phyloP scores from a whole-genome alignment of 2,113 vertebrate genomes.

The Gallinago jamesoni region DNA sequence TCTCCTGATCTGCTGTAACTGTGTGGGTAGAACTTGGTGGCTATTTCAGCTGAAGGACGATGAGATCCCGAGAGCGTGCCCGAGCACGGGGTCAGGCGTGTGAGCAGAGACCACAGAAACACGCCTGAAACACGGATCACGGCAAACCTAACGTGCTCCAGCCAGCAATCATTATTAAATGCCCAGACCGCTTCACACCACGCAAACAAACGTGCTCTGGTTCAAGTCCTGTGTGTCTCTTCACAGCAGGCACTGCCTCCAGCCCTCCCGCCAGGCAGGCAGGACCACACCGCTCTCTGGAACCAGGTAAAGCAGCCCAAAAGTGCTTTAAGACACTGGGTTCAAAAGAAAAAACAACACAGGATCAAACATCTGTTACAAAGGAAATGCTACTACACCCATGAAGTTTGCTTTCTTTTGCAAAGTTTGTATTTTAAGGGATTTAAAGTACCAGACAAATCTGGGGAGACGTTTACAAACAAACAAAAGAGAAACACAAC shows the following conservation, averaged over 20 bases:
- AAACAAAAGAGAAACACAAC: neutral
- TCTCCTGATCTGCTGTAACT: neutral
- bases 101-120: neutral
- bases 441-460: neutral
- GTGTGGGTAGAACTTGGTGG: neutral
- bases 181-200: neutral
- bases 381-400: neutral
- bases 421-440: neutral
- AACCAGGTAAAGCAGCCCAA: neutral
- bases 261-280: neutral
- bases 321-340: neutral
- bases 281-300: neutral
- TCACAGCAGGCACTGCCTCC: neutral
- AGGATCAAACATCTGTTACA: neutral
- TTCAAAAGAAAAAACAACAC: neutral
- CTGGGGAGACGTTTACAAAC: neutral
- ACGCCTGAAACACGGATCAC: neutral
- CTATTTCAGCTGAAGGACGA: neutral
- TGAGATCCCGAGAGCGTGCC: neutral
- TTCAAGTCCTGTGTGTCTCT: neutral
- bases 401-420: neutral
- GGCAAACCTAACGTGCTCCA: neutral
- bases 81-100: neutral
- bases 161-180: neutral
- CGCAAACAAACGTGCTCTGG: neutral